phyloP scores from a whole-genome alignment of 92 coral and sea anemone genomes.

The Siderastrea radians region DNA sequence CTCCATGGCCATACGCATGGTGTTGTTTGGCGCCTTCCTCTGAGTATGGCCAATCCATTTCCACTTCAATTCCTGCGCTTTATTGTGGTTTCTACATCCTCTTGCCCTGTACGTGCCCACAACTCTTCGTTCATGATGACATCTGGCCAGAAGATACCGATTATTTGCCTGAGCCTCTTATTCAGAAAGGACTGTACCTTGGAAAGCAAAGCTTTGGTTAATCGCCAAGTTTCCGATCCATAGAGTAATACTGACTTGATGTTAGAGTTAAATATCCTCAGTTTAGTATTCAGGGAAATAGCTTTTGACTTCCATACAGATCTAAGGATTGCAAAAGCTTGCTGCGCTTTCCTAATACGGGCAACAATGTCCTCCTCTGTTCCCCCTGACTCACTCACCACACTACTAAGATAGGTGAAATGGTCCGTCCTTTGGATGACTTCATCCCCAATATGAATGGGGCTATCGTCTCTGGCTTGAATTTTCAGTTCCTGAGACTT shows the following conservation, averaged over 20 bases:
- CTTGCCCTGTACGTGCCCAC: neutral
- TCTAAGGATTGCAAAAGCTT: neutral
- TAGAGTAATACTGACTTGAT: constrained; percentile 31
- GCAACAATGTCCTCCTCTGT: neutral
- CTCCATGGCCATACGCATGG: neutral
- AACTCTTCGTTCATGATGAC: neutral
- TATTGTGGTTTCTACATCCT: neutral
- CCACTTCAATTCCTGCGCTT: neutral
- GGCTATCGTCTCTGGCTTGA: neutral
- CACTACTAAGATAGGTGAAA: neutral
- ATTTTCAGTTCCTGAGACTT: neutral
- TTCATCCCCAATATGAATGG: neutral
- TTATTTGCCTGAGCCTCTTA: neutral
- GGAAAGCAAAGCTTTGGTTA: constrained; percentile 13
- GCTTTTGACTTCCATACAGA: constrained; percentile 31
- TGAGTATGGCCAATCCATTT: neutral
- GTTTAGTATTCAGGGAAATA: constrained; percentile 10
- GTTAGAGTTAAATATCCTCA: constrained; percentile 27
- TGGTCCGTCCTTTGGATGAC: neutral
- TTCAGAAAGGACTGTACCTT: neutral
- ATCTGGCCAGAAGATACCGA: neutral
- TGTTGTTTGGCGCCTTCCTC: neutral
- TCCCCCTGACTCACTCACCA: neutral
- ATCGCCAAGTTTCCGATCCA: constrained; percentile 42
- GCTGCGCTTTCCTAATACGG: constrained; percentile 5